Conservation (phyloP, 1,140 invertebrate species). For the Drosophila subobscura region DNA sequence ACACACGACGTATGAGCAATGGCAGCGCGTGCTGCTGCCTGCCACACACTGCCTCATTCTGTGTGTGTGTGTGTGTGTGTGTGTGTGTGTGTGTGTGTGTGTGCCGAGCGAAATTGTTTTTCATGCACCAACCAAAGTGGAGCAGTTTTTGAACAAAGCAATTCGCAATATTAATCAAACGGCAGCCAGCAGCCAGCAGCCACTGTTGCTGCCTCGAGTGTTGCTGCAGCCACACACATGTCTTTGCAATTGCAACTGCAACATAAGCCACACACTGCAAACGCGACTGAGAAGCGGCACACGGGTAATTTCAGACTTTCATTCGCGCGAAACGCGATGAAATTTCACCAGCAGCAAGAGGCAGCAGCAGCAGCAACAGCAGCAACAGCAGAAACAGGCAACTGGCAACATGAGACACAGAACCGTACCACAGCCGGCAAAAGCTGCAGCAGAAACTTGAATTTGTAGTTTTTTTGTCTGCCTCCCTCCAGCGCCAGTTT, state of each 20-base stretch:
- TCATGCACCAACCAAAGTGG: constrained; percentile 74
- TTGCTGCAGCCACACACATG: constrained; percentile 39
- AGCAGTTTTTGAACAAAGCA: constrained; percentile 82
- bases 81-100: constrained; percentile 18
- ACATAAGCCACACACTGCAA: constrained; percentile 5
- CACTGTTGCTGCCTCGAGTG: no score
- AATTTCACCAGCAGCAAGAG: constrained; percentile 68
- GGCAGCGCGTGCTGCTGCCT: constrained; percentile 59
- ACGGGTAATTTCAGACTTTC: constrained; percentile 80
- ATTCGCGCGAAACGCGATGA: constrained; percentile 82
- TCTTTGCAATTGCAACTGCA: constrained; percentile 31
- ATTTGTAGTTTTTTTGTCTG: constrained; percentile 28
- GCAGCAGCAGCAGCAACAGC: constrained; percentile 12
- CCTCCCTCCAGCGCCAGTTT: constrained; percentile 21
- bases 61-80: constrained; percentile 23
- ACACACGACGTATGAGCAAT: constrained; percentile 48
- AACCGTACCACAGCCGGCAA: constrained; percentile 57
- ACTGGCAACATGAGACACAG: constrained; percentile 34
- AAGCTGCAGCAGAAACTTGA: constrained; percentile 18
- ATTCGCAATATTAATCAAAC: constrained; percentile 82
- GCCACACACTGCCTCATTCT: constrained; percentile 25
- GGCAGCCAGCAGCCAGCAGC: constrained; percentile 32
- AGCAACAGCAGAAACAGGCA: constrained; percentile 3
- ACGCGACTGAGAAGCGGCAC: constrained; percentile 66
- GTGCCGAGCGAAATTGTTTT: constrained; percentile 74